Evolutionary conservation across 1,140 invertebrate species (phyloP), one percentile per base, ranked within the genome.

Genomic region (Samia ricini): DNA sequence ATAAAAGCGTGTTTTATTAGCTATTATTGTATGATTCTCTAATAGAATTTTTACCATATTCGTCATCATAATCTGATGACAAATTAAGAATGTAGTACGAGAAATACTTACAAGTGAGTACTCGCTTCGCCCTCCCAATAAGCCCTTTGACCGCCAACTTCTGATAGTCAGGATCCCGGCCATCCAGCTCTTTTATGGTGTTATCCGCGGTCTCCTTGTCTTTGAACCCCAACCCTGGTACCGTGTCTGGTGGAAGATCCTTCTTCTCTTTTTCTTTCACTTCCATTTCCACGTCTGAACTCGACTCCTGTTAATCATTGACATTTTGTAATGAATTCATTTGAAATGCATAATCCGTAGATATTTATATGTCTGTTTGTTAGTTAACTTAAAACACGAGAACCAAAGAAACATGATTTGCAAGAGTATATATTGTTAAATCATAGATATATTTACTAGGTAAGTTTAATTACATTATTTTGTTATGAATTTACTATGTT

Each of bases 141-240:
- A 94, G 79, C 5, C 93, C 93, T 74, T 93, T 93, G 18, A 94
- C 85, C 0, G 93, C 93, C 57, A 94, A 71, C 69, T 91, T 91
- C 78, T 94, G 93, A 76, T 94, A 94, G 60, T 94, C 93, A 1
- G 93, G 93, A 87, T 94, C 93, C 36, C 93, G 81, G 2, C 93
- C 93, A 72, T 93, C 91, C 60, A 94, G 81, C 77, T 91, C 92
- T 77, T 85, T 85, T 4, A 92, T 64, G 0, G 91, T 91, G 4
- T 79, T 82, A 54, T 90, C 81, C 1, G 91, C 91, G 0, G 84
- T 54, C 7, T 91, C 92, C 72, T 92, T 92, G 76, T 94, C 93
- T 76, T 94, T 94, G 77, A 94, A 94, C 8, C 93, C 93, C 54
- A 94, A 76, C 0, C 93, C 93, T 2, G 92, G 93, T 8, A 94